Conservation (phyloP, 2,797 vertebrate genomes). For the Microcaecilia unicolor region DNA sequence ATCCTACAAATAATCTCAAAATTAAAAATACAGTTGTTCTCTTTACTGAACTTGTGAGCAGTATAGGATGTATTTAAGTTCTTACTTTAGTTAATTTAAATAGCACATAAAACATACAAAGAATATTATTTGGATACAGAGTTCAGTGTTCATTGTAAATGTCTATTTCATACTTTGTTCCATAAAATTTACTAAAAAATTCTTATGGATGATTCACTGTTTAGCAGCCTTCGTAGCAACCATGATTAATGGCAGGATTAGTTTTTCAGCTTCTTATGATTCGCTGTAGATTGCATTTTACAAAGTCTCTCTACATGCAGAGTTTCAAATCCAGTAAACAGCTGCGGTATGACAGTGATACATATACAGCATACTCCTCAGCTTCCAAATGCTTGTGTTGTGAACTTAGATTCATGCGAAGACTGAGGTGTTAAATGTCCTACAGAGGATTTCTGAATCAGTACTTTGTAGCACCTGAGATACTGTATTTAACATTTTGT, state of each 20-base stretch:
- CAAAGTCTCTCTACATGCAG: background rate
- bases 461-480: background rate
- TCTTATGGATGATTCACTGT: conserved; percentile 21
- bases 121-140: too few species aligned
- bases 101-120: too few species aligned
- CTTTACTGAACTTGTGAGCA: too few species aligned
- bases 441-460: conserved; percentile 13
- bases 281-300: conserved; percentile 11
- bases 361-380: conserved; percentile 32
- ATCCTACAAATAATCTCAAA: too few species aligned
- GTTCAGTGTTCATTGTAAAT: too few species aligned
- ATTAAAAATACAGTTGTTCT: too few species aligned
- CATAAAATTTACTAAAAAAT: too few species aligned
- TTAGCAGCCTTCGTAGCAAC: conserved; percentile 1
- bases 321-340: conserved; percentile 27
- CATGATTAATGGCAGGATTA: conserved; percentile 23
- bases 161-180: conserved; percentile 4
- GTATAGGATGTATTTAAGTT: too few species aligned
- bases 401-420: conserved; percentile 3
- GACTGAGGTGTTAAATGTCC: conserved; percentile 17
- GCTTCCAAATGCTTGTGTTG: conserved; percentile 23
- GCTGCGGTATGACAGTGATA: conserved; percentile 38
- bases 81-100: too few species aligned
- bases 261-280: conserved; percentile 15
- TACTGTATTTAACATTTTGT: conserved; percentile 1